Conservation (phyloP, 2,113 vertebrate genomes). For the Pyrgilauda ruficollis region DNA sequence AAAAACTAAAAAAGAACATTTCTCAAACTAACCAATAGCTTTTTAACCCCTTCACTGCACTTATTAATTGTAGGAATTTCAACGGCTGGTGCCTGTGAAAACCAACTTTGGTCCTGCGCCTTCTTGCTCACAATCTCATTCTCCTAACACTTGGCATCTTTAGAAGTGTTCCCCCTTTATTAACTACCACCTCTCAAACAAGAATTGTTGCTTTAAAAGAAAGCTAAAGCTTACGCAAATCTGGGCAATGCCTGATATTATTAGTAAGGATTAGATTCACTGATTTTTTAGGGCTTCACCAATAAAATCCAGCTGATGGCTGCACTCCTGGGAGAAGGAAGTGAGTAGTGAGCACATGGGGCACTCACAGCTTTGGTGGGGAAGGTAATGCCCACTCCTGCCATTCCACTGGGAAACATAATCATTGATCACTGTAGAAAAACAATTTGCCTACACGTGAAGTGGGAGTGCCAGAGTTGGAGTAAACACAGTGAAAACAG, state of each 20-base stretch:
- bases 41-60: conserved; percentile 77
- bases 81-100: not conserved
- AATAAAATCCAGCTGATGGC: not conserved
- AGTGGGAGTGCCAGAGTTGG: not conserved
- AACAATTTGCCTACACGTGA: not conserved
- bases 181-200: not conserved
- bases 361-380: not conserved
- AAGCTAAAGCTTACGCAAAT: not conserved
- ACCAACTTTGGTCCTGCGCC: not conserved
- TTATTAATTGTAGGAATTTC: conserved; percentile 52
- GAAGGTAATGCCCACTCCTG: not conserved
- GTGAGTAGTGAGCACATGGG: fast-evolving
- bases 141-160: not conserved
- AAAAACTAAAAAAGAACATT: conserved; percentile 80
- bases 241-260: not conserved
- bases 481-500: not conserved
- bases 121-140: not conserved
- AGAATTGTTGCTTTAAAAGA: not conserved
- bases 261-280: not conserved
- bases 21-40: conserved; percentile 78
- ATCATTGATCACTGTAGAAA: not conserved
- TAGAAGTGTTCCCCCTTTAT: not conserved
- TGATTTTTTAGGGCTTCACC: not conserved
- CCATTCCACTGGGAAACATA: not conserved
- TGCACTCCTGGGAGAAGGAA: not conserved